phyloP scores from a whole-genome alignment of 2,797 vertebrate genomes.

The Yasuhikotakia modesta region DNA sequence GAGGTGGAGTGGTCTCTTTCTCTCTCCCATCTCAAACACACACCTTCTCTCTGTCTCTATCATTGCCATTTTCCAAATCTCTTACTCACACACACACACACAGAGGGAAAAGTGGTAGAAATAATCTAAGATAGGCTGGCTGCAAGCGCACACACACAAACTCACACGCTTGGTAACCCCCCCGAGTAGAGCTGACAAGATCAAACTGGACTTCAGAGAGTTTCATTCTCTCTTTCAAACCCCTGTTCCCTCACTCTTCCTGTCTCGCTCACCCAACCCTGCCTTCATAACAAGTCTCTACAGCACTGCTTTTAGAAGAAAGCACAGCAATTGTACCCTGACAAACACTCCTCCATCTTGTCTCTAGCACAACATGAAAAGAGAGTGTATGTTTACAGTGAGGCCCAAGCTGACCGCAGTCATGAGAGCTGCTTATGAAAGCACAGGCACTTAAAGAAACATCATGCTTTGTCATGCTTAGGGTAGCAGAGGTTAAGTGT shows the following conservation, averaged over 20 bases:
- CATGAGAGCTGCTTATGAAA: conserved; percentile 1
- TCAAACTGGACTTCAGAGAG: conserved; percentile 69
- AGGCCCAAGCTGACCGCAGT: not conserved
- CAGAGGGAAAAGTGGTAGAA: conserved; percentile 15
- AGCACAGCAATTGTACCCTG: conserved; percentile 42
- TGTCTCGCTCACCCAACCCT: conserved; percentile 35
- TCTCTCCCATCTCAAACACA: not conserved
- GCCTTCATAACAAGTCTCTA: conserved; percentile 38
- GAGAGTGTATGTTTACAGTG: conserved; percentile 20
- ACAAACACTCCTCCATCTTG: conserved; percentile 52
- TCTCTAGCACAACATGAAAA: conserved; percentile 8
- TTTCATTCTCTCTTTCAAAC: conserved; percentile 39
- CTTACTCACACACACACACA: conserved; percentile 18
- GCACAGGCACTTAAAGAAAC: not conserved
- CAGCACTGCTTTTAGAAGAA: conserved; percentile 49
- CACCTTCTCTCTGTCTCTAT: not conserved
- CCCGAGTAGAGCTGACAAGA: conserved; percentile 69
- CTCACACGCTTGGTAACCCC: conserved; percentile 47
- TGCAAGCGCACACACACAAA: conserved; percentile 16
- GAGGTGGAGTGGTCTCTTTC: not conserved
- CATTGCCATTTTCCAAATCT: not conserved
- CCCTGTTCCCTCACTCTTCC: conserved; percentile 26
- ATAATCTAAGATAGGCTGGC: conserved; percentile 6
- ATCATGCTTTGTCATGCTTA: conserved; percentile 9
- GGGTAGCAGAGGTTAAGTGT: conserved; percentile 31